Percentiles rank a stretch among this genome's conserved stretches.
These are phyloP conservation scores for Apoderus coryli DNA, from an alignment of 2,888 invertebrate genomes.

Conservation along the genomic window DNA sequence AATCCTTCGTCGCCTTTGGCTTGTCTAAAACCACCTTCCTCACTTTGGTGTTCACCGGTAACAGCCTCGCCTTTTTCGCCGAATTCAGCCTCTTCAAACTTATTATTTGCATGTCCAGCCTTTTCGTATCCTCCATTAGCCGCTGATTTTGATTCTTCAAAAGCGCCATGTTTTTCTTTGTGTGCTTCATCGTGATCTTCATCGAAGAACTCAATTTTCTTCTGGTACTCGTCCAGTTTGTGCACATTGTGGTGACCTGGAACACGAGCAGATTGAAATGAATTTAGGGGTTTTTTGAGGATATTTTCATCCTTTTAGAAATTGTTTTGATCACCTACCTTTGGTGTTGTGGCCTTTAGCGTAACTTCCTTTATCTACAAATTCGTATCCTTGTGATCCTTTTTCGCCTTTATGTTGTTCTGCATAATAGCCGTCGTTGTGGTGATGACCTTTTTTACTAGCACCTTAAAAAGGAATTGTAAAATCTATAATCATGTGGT, in stretches of 20 bases:
- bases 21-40: constrained; percentile 58
- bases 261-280: not conserved
- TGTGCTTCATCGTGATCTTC: constrained; percentile 63
- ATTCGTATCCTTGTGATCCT: constrained; percentile 39
- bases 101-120: constrained; percentile 15
- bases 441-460: constrained; percentile 47
- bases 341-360: constrained; percentile 70
- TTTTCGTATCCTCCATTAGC: constrained; percentile 13
- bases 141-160: constrained; percentile 34
- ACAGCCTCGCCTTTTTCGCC: constrained; percentile 60
- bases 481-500: constrained; percentile 1
- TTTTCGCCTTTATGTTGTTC: constrained; percentile 51
- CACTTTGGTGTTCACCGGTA: constrained; percentile 58
- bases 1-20: constrained; percentile 37
- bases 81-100: constrained; percentile 30
- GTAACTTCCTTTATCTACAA: constrained; percentile 53
- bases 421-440: constrained; percentile 48
- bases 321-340: constrained; percentile 29
- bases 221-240: constrained; percentile 67
- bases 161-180: constrained; percentile 61
- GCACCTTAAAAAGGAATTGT: constrained; percentile 29
- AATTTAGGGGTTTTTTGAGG: not conserved
- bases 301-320: too few species aligned
- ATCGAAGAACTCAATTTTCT: constrained; percentile 67
- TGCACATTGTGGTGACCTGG: constrained; percentile 57